Base-by-base conservation (phyloP, 2,113 vertebrate genomes). In the Carassius auratus region DNA sequence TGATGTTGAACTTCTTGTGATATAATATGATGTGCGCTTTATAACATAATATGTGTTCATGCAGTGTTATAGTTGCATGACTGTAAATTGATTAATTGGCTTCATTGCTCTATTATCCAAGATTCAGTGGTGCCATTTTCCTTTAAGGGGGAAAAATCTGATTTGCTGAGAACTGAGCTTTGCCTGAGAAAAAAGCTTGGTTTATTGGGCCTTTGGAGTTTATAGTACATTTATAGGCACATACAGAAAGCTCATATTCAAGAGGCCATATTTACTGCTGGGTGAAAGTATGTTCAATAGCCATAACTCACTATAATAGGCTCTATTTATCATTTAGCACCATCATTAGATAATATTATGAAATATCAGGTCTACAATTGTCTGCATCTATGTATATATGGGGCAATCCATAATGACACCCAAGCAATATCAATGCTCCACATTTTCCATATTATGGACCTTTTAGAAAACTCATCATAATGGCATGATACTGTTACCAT, bases 391-490 rank as follows among this genome's bases (percentile, higher is more conserved):
- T 45, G 4, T 10, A 23, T 23, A 66, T 23, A 13, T 45, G 45
- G 15, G 66, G 14, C 68, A 55, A 64, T 76, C 78, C 57, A 38
- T 75, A 85, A 50, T 82, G 66, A 52, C 66, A 74, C 71, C 52
- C 23, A 57, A 62, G 61, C 59, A 82, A 81, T 69, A 69, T n/a
- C 57, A 59, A 87, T 79, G 33, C 52, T 69, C 75, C 75, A 55
- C 50, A 85, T 82, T 84, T 75, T 52, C 50, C 81, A 62, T 76
- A 52, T 48, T 74, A 61, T 50, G 23, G 84, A 64, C 84, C 84
- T 75, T 69, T 33, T n/a, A 33, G 85, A 75, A 64, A 75, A 84
- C 80, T 52, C 84, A 85, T 87, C 80, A 87, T 86, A 88, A 89
- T 80, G 59, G 50, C 13, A 75, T 84, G 69, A 73, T 81, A 45